Evolutionary conservation across 1,140 invertebrate genomes (phyloP), one percentile per base, ranked within the genome.

Genomic region (Dinoponera quadriceps): DNA sequence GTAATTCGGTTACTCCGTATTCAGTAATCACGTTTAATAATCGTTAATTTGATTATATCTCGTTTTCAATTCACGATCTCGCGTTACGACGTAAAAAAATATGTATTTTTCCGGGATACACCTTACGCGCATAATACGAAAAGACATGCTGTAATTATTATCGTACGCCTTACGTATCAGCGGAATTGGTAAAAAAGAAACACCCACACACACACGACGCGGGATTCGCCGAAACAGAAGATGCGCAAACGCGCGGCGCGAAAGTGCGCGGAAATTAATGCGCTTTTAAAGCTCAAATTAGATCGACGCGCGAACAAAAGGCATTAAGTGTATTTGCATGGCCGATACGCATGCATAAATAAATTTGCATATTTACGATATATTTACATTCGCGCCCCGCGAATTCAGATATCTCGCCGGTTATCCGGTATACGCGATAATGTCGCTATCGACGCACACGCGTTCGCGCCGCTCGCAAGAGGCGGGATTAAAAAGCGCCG

Each of bases 281-380:
- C 74, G 48, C 60, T 78, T 78, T 78, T 57, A 25, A 44, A 78
- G 25, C 75, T 78, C 27, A 69, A 78, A 78, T 78, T 44, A 44
- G 22, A 78, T 69, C 63, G 63, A 44, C 49, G 65, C 18, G 75
- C 63, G 63, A 48, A 78, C 75, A 69, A 78, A 78, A 66, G 33
- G 65, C 63, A 69, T 78, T 78, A 78, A 44, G 29, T 27, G 33
- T 29, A 55, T 57, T 69, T 69, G 75, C 75, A 48, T 55, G 63
- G 75, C 38, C 63, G 75, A 78, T 78, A 78, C 75, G 75, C 63
- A 44, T 69, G 63, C 63, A 57, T 57, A 78, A 55, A 38, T 55
- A 33, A 22, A 78, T 78, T 78, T 78, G 63, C 75, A 78, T 78
- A 78, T 69, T 77, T 66, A 66, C 62, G 74, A 66, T 66, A 65